Percentiles rank a stretch among this genome's conserved stretches.
These are phyloP conservation scores for Dendrophyllia cribrosa DNA, from an alignment of 64 coral and sea anemone genomes.

Conservation along the genomic window DNA sequence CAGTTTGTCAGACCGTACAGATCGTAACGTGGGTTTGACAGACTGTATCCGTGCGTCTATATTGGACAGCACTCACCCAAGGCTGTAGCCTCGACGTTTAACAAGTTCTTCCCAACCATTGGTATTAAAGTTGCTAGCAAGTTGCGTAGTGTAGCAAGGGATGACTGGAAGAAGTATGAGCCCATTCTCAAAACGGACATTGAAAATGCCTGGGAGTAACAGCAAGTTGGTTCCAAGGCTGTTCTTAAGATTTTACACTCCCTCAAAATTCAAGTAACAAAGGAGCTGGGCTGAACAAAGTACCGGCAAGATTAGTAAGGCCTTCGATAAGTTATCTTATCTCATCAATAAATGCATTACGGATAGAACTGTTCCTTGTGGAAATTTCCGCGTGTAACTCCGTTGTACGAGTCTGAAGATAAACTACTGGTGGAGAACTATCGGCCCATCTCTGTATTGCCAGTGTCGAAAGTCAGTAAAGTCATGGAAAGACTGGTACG, in stretches of 20 bases:
- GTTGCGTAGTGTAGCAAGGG: not conserved
- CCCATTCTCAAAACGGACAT: not conserved
- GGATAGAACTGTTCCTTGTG: slow-evolving; percentile 10
- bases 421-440: slow-evolving; percentile 2
- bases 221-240: not conserved
- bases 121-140: slow-evolving; percentile 28
- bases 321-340: slow-evolving; percentile 15
- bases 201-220: slow-evolving; percentile 13
- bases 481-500: slow-evolving; percentile 31
- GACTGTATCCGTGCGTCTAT: no score
- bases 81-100: slow-evolving; percentile 50
- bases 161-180: slow-evolving; percentile 53
- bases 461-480: slow-evolving; percentile 30
- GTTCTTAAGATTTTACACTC: slow-evolving; percentile 1
- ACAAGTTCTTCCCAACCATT: slow-evolving; percentile 71
- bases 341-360: slow-evolving; percentile 1
- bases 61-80: no score
- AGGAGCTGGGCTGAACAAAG: slow-evolving; percentile 21
- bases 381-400: slow-evolving; percentile 19
- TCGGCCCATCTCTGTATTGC: slow-evolving; percentile 15
- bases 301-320: not conserved
- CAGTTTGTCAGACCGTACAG: no score
- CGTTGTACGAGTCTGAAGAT: not conserved
- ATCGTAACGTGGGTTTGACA: no score
- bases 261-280: slow-evolving; percentile 9